Conservation (phyloP, 2,113 vertebrate species). For the Vombatus ursinus region DNA sequence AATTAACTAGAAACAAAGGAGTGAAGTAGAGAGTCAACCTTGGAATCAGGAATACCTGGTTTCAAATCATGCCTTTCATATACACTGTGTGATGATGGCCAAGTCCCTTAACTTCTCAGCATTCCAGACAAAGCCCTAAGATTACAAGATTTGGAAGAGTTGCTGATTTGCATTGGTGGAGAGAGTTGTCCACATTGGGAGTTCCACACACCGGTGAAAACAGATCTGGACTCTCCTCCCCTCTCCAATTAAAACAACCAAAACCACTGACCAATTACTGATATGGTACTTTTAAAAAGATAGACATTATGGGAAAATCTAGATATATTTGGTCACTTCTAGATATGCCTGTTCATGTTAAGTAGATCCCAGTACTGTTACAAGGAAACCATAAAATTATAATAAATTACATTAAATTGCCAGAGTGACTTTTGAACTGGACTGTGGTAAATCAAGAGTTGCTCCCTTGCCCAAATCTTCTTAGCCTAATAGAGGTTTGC, state of each 20-base stretch:
- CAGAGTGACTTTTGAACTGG: background rate
- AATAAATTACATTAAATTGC: background rate
- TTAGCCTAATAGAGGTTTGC: background rate
- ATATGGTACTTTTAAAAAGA: background rate
- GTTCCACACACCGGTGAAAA: background rate
- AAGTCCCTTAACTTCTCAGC: background rate
- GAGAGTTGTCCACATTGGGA: background rate
- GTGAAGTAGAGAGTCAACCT: background rate
- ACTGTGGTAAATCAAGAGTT: background rate
- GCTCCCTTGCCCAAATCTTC: background rate
- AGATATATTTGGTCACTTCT: background rate
- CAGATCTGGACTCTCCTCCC: background rate
- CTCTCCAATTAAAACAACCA: background rate
- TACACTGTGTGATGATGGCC: background rate
- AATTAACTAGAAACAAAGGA: background rate
- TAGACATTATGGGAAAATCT: constrained; percentile 17
- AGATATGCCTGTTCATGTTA: background rate
- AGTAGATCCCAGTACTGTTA: constrained; percentile 37
- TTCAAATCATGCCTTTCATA: background rate
- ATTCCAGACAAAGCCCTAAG: background rate
- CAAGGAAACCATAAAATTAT: constrained; percentile 53
- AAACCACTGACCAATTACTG: background rate
- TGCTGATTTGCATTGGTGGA: background rate
- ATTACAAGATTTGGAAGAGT: background rate
- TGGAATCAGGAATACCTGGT: background rate